phyloP scores from a whole-genome alignment of 2,888 invertebrate genomes.

The Lamproptera curius region DNA sequence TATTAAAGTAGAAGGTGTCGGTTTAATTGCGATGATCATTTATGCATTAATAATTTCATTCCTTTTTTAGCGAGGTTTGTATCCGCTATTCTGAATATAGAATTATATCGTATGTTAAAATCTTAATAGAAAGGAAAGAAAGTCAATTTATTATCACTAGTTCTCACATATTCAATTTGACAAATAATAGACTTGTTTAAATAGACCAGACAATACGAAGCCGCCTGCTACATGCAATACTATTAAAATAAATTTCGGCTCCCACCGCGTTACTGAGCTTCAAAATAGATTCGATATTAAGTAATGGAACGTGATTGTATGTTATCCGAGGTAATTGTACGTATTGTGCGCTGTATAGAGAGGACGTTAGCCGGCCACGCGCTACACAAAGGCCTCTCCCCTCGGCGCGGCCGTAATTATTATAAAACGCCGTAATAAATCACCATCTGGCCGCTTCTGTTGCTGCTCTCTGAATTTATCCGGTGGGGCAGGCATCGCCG shows the following conservation, averaged over 20 bases:
- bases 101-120: no score
- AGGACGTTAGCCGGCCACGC: slow-evolving; percentile 41
- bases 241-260: not conserved
- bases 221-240: no score
- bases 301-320: slow-evolving; percentile 9
- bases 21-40: slow-evolving; percentile 7
- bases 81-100: not conserved
- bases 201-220: no score
- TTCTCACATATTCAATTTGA: no score
- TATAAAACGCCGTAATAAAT: slow-evolving; percentile 73
- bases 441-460: slow-evolving; percentile 70
- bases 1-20: slow-evolving; percentile 12
- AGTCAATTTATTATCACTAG: no score
- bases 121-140: no score
- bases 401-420: slow-evolving; percentile 58
- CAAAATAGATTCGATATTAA: slow-evolving; percentile 9
- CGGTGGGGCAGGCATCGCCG: slow-evolving; percentile 31
- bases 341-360: slow-evolving; percentile 26
- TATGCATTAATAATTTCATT: not conserved
- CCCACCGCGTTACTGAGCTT: not conserved
- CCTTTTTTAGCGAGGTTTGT: not conserved
- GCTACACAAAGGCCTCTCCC: slow-evolving; percentile 51
- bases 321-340: slow-evolving; percentile 15
- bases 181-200: no score
- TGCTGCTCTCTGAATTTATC: slow-evolving; percentile 69